Evolutionary conservation across 2,888 invertebrate species (phyloP).

Genomic region (Apamea anceps): DNA sequence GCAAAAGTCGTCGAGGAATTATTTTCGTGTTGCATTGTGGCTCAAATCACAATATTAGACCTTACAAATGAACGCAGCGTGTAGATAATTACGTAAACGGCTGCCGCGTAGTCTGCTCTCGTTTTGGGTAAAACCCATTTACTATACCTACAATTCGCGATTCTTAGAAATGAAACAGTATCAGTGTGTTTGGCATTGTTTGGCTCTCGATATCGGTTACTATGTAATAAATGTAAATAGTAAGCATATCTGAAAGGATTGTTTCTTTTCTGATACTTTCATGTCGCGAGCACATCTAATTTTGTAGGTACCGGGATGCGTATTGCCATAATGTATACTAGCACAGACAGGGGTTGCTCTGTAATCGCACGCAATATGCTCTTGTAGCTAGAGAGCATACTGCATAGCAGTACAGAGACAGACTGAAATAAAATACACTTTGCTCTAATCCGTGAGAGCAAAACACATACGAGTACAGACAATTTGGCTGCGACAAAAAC

Average conservation of each 20-base stretch:
- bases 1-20: background rate
- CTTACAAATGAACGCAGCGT: background rate
- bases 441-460: no score
- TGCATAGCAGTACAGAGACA: no score
- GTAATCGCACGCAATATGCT: no score
- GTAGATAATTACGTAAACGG: no score
- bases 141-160: background rate
- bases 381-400: no score
- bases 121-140: slow-evolving; percentile 11
- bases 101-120: slow-evolving; percentile 11
- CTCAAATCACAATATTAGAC: background rate
- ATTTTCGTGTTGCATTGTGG: background rate
- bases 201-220: background rate
- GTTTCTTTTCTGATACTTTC: background rate
- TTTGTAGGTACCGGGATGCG: background rate
- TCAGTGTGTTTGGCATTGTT: background rate
- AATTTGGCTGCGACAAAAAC: no score
- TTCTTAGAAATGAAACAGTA: background rate
- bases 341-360: no score
- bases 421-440: no score
- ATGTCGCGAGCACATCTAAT: background rate
- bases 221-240: background rate
- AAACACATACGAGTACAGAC: no score
- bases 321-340: no score
- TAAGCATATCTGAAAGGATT: background rate